Conservation (phyloP, 1,140 invertebrate species). For the Globodera rostochiensis region DNA sequence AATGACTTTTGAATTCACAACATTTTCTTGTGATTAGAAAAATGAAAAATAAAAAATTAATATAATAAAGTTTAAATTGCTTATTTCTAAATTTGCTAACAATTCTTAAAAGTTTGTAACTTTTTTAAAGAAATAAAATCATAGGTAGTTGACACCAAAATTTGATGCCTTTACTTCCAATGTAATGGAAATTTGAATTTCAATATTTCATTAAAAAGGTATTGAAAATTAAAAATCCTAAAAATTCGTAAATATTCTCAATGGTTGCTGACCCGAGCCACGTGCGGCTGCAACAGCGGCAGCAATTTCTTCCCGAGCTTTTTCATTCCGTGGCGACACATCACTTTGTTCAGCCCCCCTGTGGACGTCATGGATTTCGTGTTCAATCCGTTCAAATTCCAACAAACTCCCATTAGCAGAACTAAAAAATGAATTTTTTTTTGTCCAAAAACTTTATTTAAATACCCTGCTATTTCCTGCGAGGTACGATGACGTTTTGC, state of each 20-base stretch:
- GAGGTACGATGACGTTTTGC: slow-evolving; percentile 14
- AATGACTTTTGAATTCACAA: too few relatives aligned
- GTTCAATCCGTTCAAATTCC: slow-evolving; percentile 30
- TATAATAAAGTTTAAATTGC: not conserved
- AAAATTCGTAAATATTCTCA: not conserved
- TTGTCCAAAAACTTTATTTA: not conserved
- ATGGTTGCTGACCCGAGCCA: not conserved
- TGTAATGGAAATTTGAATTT: too few relatives aligned
- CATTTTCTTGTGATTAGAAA: not conserved
- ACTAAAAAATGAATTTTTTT: not conserved
- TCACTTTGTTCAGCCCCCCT: not conserved
- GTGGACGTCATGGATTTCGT: slow-evolving; percentile 8
- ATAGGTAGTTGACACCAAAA: too few relatives aligned
- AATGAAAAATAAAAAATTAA: too few relatives aligned
- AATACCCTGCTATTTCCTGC: not conserved
- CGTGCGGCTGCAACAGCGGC: slow-evolving; percentile 4
- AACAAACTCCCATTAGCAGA: slow-evolving; percentile 32
- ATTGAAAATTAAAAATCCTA: too few relatives aligned
- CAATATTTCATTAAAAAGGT: too few relatives aligned
- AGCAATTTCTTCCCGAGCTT: slow-evolving; percentile 22
- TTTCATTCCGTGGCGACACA: not conserved
- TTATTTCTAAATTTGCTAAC: not conserved
- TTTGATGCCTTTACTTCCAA: too few relatives aligned
- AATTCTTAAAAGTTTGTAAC: too few relatives aligned
- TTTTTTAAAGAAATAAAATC: too few relatives aligned